These are phyloP conservation scores for Varanus komodoensis DNA, from an alignment of 2,113 vertebrate genomes.

Conservation along the genomic window DNA sequence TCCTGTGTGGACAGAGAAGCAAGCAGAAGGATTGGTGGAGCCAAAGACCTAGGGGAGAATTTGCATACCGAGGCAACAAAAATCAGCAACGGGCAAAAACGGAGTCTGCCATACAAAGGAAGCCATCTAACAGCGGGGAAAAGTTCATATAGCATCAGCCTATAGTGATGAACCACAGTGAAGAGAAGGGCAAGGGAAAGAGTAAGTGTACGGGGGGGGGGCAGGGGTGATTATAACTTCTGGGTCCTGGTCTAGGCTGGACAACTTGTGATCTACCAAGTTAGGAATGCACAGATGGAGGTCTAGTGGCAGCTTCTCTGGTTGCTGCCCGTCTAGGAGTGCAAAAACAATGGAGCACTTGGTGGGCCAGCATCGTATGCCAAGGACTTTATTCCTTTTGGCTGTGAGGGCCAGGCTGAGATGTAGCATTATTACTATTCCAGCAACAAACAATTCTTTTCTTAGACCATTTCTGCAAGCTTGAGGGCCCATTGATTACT, in stretches of 20 bases:
- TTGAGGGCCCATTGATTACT: conserved; percentile 46
- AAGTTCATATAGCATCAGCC: neutral
- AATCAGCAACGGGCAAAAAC: neutral
- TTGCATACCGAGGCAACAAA: neutral
- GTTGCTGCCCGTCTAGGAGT: neutral
- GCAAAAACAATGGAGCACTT: no score
- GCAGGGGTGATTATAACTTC: no score
- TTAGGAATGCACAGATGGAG: neutral
- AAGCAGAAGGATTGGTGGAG: neutral
- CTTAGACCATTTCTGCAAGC: conserved; percentile 20
- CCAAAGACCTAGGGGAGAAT: neutral
- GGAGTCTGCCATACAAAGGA: neutral
- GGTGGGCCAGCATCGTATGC: neutral
- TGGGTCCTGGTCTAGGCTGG: neutral
- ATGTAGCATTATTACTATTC: neutral
- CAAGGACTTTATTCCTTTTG: conserved; percentile 14
- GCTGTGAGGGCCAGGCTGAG: neutral
- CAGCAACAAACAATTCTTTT: neutral
- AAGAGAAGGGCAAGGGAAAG: neutral
- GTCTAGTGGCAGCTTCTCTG: neutral
- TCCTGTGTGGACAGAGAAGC: neutral
- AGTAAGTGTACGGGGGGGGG: no score
- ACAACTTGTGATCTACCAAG: neutral
- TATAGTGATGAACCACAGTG: neutral
- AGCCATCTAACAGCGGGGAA: neutral